Conservation (phyloP, 2,888 invertebrate species). For the Cryptus armator region DNA sequence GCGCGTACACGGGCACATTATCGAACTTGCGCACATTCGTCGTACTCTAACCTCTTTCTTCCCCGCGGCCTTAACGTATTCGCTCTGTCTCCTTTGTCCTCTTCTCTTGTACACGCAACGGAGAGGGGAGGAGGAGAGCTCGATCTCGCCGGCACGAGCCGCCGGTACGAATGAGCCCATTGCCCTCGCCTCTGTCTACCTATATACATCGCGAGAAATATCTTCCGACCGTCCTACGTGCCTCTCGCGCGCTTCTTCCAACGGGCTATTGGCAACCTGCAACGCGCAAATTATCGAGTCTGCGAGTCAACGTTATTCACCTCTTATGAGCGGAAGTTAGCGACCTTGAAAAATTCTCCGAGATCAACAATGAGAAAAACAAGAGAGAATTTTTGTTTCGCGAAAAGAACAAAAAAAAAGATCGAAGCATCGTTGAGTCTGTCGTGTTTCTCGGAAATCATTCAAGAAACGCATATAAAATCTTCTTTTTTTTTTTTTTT, state of each 20-base stretch:
- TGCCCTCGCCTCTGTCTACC: conserved; percentile 48
- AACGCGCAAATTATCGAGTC: conserved; percentile 61
- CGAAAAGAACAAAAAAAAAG: background rate
- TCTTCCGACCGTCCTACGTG: conserved; percentile 37
- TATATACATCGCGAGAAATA: conserved; percentile 7
- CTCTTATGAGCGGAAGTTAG: background rate
- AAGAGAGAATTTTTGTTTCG: background rate
- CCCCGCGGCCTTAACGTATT: background rate
- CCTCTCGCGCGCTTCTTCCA: background rate
- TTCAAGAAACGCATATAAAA: conserved; percentile 12
- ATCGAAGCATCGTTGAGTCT: background rate
- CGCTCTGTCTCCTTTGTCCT: conserved; percentile 25
- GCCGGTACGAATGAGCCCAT: conserved; percentile 51
- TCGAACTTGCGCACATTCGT: conserved; percentile 62
- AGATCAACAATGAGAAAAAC: background rate
- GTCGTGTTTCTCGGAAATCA: conserved; percentile 35
- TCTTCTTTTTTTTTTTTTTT: background rate
- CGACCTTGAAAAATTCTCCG: conserved; percentile 54
- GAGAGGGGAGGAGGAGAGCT: background rate
- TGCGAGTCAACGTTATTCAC: conserved; percentile 40
- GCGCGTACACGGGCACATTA: conserved; percentile 58
- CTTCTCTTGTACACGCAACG: conserved; percentile 8
- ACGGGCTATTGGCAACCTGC: conserved; percentile 10
- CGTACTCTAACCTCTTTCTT: conserved; percentile 15
- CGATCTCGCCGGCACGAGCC: conserved; percentile 45